Percentiles rank a stretch among this genome's conserved stretches.
Evolutionary conservation across 1,140 invertebrate genomes (phyloP).

Genomic region (Scylla paramamosain): DNA sequence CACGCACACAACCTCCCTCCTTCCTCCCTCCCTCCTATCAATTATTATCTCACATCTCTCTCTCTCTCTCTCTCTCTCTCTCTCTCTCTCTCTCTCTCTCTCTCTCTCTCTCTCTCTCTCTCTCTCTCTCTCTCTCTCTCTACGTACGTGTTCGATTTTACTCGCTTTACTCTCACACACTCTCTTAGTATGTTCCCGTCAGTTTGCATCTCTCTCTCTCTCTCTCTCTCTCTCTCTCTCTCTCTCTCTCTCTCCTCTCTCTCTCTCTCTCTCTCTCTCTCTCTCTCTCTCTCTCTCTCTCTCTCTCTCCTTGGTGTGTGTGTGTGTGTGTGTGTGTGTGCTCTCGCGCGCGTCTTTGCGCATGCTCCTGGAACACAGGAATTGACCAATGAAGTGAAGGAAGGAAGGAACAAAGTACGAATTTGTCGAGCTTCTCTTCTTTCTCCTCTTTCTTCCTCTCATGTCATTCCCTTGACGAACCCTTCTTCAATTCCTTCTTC

Average conservation of each 20-base stretch:
- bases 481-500: not conserved
- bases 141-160: too few species aligned
- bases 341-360: too few species aligned
- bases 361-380: not conserved
- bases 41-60: not conserved
- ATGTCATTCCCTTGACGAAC: not conserved
- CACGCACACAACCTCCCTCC: not conserved
- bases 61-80: slow-evolving; percentile 30
- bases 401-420: too few species aligned
- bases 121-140: not conserved
- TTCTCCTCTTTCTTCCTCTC: not conserved
- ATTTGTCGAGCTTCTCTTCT: not conserved
- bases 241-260: not conserved
- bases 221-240: not conserved
- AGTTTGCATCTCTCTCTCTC: not conserved
- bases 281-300: not conserved
- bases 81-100: not conserved
- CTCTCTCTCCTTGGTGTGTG: not conserved
- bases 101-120: not conserved
- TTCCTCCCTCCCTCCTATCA: not conserved
- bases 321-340: too few species aligned
- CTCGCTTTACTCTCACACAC: not conserved
- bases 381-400: not conserved
- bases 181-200: not conserved
- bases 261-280: not conserved